Evolutionary conservation across 2,113 vertebrate genomes (phyloP), one percentile per base, ranked within the genome.

Genomic region (Epinephelus moara): DNA sequence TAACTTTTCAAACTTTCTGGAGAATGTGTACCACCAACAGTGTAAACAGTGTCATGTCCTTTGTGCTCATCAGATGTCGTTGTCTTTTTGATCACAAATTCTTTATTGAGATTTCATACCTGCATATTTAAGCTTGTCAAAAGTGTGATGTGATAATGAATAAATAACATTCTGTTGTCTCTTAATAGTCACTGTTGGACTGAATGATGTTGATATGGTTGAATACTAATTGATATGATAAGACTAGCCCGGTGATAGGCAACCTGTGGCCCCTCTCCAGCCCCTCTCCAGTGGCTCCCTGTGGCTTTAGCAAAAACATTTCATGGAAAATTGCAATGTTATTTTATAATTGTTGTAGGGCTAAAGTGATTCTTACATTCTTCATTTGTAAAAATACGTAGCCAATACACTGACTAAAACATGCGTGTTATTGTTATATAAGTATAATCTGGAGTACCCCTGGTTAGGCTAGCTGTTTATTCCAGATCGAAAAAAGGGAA

Each of bases 161-260:
- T 77, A 75, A 73, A 74, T 81, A 45, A 63, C 55, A 30, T 61
- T 76, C 2, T 49, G 15, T 79, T 62, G 15, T 56, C 5, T 13
- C 12, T 25, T 63, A 21, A 19, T 53, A 60, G 17, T 37, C 19
- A 78, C 13, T 21, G 9, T 40, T 61, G n/a, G 15, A n/a, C 23
- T 60, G 15, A 49, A 27, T 68, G 13, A 25, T 37, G 3, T 45
- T 4, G 23, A 4, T 78, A 6, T 52, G 6, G 2, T 55, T 70
- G 3, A 62, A 25, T 37, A 56, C 45, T n/a, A 52, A 47, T 45
- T 42, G 9, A 37, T 68, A 50, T 6, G 18, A 73, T 19, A 7
- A 56, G 11, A 60, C 2, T 37, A 25, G 21, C 33, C 33, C 4
- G 33, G 2, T 11, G 42, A 11, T 45, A 45, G 42, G 42, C 11